Base-by-base conservation (phyloP, 2,113 vertebrate genomes). In the Tricholaema leucomelas region DNA sequence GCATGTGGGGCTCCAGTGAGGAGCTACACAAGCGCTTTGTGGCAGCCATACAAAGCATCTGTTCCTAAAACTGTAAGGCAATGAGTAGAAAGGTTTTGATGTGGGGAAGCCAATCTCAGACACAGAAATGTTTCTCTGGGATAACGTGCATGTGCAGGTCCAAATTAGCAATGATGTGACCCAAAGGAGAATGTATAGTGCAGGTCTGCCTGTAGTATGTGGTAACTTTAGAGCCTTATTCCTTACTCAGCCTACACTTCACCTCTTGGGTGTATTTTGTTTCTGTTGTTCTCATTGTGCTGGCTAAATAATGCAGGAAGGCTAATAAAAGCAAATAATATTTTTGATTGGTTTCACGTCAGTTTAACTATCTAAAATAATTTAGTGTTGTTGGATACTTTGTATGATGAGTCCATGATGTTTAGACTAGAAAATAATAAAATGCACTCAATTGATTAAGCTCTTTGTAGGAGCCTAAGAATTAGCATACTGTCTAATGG, bases 391-490 rank as follows among this genome's bases (percentile, higher is more conserved):
- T 85, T 94, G 63, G 89, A 95, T 95, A 97, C 90, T 97, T 97
- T 93, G 59, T 93, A 89, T 96, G 96, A 97, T 92, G 88, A 96
- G 88, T 94, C 96, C 77, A 7, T 96, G 96, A 97, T 97, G 96
- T 97, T 97, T 97, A 96, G 94, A 94, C 80, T 95, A 92, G 91
- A 97, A 94, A 97, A 97, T 96, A 97, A 97, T 96, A 97, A 98
- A 98, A 97, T 74, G 88, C 94, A 93, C 67, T 98, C 96, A 96
- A 83, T 97, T 97, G 97, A 97, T 97, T 97, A 97, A 96, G 93
- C 58, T 97, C 96, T 96, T 97, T 96, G 95, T 96, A 97, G 95
- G 92, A 74, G 78, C 63, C 87, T 95, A 70, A 75, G 71, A 96
- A 97, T 97, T 97, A 97, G 93, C 97, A 97, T 97, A 96, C 94